A percentile compares a stretch with the other conserved stretches of the same genome.
Evolutionary conservation across 2,797 vertebrate genomes (phyloP).

Genomic region (Acipenser ruthenus): DNA sequence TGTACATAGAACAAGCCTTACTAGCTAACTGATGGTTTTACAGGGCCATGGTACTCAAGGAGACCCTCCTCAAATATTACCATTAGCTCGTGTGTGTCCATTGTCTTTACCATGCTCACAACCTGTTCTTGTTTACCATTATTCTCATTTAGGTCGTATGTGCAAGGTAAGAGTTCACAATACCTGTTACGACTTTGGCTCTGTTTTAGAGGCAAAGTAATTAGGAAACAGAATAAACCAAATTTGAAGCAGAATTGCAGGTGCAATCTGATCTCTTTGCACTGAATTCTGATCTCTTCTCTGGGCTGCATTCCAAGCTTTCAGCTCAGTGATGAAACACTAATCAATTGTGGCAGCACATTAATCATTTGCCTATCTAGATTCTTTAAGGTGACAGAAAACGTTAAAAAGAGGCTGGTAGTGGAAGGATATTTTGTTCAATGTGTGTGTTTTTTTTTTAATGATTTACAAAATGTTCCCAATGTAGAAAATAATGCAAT

Average conservation of each 20-base stretch:
- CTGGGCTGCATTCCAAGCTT: constrained; percentile 45
- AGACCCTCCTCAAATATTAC: no score
- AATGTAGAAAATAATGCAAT: no score
- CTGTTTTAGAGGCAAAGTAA: neutral
- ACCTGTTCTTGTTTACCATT: constrained; percentile 13
- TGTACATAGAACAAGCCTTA: constrained; percentile 21
- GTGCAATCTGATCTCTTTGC: constrained; percentile 11
- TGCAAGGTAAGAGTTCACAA: no score
- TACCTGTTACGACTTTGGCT: neutral
- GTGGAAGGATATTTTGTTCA: constrained; percentile 4
- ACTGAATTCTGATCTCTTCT: constrained; percentile 17
- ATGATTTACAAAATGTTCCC: no score
- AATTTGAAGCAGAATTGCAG: neutral
- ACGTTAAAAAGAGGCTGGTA: constrained; percentile 7
- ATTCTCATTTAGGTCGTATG: no score
- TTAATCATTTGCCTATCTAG: constrained; percentile 58
- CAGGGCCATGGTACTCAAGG: no score
- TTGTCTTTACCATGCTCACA: constrained; percentile 15
- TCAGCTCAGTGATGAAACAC: constrained; percentile 38
- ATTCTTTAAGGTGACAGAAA: constrained; percentile 43
- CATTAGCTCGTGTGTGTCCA: constrained; percentile 8
- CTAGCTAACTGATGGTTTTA: constrained; percentile 28
- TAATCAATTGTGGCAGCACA: constrained; percentile 61
- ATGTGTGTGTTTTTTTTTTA: constrained; percentile 1
- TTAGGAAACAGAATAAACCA: neutral